Percentiles rank a stretch among this genome's conserved stretches.
phyloP scores from a whole-genome alignment of 1,140 invertebrate genomes.

The Samia ricini region DNA sequence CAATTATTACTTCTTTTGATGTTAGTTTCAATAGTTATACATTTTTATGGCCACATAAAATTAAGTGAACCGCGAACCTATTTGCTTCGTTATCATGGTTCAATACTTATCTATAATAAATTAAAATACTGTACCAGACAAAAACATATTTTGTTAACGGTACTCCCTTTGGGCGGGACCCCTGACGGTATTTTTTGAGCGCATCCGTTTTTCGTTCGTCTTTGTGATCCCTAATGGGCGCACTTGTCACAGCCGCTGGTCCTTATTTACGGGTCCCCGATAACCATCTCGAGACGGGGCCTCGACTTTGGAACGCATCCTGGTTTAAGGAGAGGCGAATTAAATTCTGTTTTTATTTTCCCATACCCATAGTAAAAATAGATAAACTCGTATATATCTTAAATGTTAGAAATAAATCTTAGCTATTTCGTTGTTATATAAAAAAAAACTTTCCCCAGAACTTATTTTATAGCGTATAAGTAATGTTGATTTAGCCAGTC shows the following conservation, averaged over 20 bases:
- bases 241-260: constrained; percentile 40
- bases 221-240: constrained; percentile 40
- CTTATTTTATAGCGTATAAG: no score
- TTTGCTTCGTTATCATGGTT: no score
- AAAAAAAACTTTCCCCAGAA: no score
- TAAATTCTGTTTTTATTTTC: neutral
- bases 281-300: constrained; percentile 32
- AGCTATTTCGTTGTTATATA: no score
- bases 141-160: constrained; percentile 8
- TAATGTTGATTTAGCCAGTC: no score
- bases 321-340: neutral
- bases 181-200: constrained; percentile 30
- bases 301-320: constrained; percentile 1
- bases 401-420: no score
- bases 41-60: neutral
- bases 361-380: no score
- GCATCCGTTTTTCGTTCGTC: constrained; percentile 25
- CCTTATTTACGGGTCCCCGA: constrained; percentile 35
- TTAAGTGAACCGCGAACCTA: neutral
- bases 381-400: no score
- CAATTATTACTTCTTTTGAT: no score
- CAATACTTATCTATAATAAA: no score
- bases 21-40: no score
- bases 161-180: neutral
- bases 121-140: neutral